Evolutionary conservation across 2,888 invertebrate genomes (phyloP), one percentile per base, ranked within the genome.

Genomic region (Drosophila monieri): DNA sequence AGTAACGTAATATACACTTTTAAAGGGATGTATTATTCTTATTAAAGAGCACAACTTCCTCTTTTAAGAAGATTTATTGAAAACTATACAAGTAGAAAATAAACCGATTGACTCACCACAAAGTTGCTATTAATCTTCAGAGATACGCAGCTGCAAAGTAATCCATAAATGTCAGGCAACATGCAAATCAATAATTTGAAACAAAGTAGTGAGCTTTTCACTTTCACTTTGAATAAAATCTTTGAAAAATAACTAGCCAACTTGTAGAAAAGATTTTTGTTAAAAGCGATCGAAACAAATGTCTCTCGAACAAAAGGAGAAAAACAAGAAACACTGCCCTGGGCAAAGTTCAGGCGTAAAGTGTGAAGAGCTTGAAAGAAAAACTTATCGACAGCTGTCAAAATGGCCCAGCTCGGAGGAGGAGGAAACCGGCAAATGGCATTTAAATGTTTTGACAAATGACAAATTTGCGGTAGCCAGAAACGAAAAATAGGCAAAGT

Each of bases 371-470:
- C 68, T 64, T 75, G 49, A 74, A 68, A 69, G 65, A 74, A 51
- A 79, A 87, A 78, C 65, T 83, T 78, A 88, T 84, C 84, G 76
- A 67, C 73, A 74, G 71, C 84, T 84, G 84, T 88, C 84, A 88
- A 84, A 84, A 64, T 65, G 58, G 59, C 46, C 59, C 55, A 51
- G 41, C 51, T 47, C 49, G 18, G 21, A 23, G 21, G 21, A 23
- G 47, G 49, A 51, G 62, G 53, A 51, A 69, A 62, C 79, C 76
- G 66, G 81, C 76, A 87, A 81, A 87, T 85, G 76, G 81, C 80
- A 81, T 88, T 84, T 84, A 84, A 88, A 85, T 88, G 84, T 88
- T 85, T 84, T 88, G 86, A 85, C 88, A 85, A 88, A 86, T 88
- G 85, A 79, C 85, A 86, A 86, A 88, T 83, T 73, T 83, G 78